Base-by-base conservation (phyloP, 2,888 invertebrate genomes). In the Aromia moschata region DNA sequence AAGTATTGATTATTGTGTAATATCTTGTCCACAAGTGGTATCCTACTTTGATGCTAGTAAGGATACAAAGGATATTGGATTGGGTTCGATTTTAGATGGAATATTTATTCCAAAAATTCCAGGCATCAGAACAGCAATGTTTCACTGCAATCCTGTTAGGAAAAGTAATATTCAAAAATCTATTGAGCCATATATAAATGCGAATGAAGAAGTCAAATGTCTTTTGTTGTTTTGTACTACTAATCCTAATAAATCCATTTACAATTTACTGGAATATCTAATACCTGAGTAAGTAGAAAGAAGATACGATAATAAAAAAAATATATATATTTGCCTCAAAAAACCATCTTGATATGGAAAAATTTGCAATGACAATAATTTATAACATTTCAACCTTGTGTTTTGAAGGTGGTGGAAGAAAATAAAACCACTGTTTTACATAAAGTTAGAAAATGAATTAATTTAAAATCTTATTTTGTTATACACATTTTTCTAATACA, bases 81-180 rank as follows among this genome's bases (percentile, higher is more conserved):
- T 44, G 16, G 56, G 53, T n/a, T 52, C 52, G n/a, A 55, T 55
- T 14, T 45, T 75, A 56, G 74, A 74, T 65, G 72, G 74, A 12
- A 58, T 74, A 12, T 69, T 77, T 53, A 56, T 77, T 20, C 77
- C 77, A 40, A 62, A 70, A 62, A 76, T 77, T 52, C 74, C 73
- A 17, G 70, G 72, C 36, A 68, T 77, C 38, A 67, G 67, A 51
- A 71, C 70, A 15, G 58, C 67, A 16, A 68, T 74, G 70, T 74
- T 76, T 55, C 68, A 74, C 43, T 70, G 69, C 52, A 70, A 71
- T 60, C 67, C 69, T 16, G 33, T 52, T 5, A 67, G 69, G 47
- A 62, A 58, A 46, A 63, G 60, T 38, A 63, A 64, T 16, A 30
- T 66, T 46, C 53, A 66, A 46, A 43, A 52, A 15, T 52, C 58